These are phyloP conservation scores for Pogona vitticeps DNA, from an alignment of 2,113 vertebrate species.

Conservation along the genomic window DNA sequence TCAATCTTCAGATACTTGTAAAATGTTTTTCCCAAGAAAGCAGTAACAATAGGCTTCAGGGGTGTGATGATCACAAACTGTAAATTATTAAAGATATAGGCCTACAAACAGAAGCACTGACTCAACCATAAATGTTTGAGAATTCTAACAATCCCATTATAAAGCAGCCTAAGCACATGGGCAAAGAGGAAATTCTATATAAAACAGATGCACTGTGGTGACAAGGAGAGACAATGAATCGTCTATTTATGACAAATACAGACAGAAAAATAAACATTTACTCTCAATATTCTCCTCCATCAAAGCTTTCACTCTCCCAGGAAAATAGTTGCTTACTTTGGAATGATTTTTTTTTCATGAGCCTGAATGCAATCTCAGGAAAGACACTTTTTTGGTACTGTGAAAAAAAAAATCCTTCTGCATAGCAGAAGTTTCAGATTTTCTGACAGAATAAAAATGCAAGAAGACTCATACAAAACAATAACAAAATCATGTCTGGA, in stretches of 20 bases:
- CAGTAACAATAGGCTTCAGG: background rate
- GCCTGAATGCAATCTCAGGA: background rate
- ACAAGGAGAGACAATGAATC: background rate
- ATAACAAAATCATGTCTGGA: background rate
- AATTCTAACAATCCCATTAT: background rate
- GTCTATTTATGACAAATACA: background rate
- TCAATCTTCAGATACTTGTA: background rate
- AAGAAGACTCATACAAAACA: background rate
- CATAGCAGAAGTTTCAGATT: background rate
- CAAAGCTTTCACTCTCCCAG: background rate
- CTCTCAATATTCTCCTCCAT: background rate
- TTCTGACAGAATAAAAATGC: no score
- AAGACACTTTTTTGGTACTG: background rate
- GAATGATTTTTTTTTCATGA: background rate
- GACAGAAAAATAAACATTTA: background rate
- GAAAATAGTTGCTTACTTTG: background rate
- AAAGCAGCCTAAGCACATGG: background rate
- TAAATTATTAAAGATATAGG: background rate
- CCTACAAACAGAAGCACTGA: background rate
- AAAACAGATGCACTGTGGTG: background rate
- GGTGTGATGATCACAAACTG: background rate
- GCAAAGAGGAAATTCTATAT: background rate
- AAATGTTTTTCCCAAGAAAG: background rate
- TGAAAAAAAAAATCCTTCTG: background rate
- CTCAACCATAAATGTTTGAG: background rate